Evolutionary conservation across 2,888 invertebrate species (phyloP).

Genomic region (Kuschelorhynchus macadamiae): DNA sequence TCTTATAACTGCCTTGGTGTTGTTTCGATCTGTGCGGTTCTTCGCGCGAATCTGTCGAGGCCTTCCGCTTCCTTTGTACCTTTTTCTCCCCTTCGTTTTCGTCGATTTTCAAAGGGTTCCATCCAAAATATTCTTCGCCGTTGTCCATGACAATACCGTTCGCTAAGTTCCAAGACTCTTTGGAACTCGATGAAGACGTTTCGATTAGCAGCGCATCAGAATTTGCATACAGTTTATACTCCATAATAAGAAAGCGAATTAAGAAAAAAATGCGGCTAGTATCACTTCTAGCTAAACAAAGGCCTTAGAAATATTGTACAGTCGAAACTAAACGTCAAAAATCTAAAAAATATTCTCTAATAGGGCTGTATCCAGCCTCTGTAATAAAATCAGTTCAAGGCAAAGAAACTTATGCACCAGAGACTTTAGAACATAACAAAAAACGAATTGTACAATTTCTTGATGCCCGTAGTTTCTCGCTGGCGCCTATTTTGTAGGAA

Average conservation of each 20-base stretch:
- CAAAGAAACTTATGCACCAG: constrained; percentile 11
- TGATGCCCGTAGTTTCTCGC: constrained; percentile 87
- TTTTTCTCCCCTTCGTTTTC: constrained; percentile 23
- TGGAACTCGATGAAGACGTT: constrained; percentile 57
- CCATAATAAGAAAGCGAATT: constrained; percentile 63
- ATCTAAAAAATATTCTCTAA: constrained; percentile 21
- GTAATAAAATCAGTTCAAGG: constrained; percentile 27
- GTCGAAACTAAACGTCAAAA: constrained; percentile 17
- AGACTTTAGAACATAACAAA: constrained; percentile 87
- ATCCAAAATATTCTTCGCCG: constrained; percentile 67
- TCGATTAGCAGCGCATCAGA: constrained; percentile 62
- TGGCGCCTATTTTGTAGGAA: constrained; percentile 86
- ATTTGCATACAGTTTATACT: constrained; percentile 66
- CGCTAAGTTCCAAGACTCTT: constrained; percentile 63
- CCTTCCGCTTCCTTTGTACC: constrained; percentile 44
- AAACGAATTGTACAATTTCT: constrained; percentile 89
- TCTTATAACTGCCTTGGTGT: constrained; percentile 42
- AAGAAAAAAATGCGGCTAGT: constrained; percentile 6
- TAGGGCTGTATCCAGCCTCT: constrained; percentile 28
- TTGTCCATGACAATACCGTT: constrained; percentile 63
- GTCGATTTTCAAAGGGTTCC: constrained; percentile 65
- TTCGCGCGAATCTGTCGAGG: constrained; percentile 48
- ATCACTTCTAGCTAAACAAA: constrained; percentile 1
- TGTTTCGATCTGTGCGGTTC: constrained; percentile 44
- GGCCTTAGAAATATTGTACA: neutral